These are phyloP conservation scores for Nebria ingens DNA, from an alignment of 1,140 invertebrate genomes.

Conservation along the genomic window DNA sequence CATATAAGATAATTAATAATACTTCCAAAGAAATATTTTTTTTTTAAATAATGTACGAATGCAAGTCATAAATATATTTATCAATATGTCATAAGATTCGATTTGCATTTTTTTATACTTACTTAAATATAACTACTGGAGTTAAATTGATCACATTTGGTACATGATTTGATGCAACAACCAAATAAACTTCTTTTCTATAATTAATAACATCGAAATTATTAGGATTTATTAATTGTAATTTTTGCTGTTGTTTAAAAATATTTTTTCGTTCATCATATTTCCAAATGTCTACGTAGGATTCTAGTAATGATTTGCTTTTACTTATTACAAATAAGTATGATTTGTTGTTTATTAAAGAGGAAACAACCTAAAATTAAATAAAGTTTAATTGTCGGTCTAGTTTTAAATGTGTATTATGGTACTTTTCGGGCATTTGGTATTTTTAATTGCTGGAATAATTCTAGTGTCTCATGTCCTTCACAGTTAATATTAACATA, in stretches of 20 bases:
- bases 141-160: slow-evolving; percentile 21
- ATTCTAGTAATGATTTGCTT: too few species aligned
- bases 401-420: background rate
- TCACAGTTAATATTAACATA: slow-evolving; percentile 2
- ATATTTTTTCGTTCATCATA: slow-evolving; percentile 17
- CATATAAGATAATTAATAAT: too few species aligned
- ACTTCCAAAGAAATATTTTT: too few species aligned
- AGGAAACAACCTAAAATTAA: slow-evolving; percentile 15
- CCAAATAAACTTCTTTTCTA: slow-evolving; percentile 20
- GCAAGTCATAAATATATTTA: too few species aligned
- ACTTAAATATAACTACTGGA: slow-evolving; percentile 19
- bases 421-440: slow-evolving; percentile 4
- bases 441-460: slow-evolving; percentile 11
- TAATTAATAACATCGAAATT: slow-evolving; percentile 17
- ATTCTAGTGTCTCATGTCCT: background rate
- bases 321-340: slow-evolving; percentile 19
- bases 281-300: slow-evolving; percentile 19
- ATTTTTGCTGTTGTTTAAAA: slow-evolving; percentile 20
- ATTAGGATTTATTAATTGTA: slow-evolving; percentile 18
- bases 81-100: too few species aligned
- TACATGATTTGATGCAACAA: slow-evolving; percentile 22
- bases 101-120: too few species aligned
- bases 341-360: slow-evolving; percentile 14
- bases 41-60: too few species aligned
- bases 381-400: slow-evolving; percentile 5